These are phyloP conservation scores for Drosophila kohkoa DNA, from an alignment of 1,140 invertebrate genomes.

Conservation along the genomic window DNA sequence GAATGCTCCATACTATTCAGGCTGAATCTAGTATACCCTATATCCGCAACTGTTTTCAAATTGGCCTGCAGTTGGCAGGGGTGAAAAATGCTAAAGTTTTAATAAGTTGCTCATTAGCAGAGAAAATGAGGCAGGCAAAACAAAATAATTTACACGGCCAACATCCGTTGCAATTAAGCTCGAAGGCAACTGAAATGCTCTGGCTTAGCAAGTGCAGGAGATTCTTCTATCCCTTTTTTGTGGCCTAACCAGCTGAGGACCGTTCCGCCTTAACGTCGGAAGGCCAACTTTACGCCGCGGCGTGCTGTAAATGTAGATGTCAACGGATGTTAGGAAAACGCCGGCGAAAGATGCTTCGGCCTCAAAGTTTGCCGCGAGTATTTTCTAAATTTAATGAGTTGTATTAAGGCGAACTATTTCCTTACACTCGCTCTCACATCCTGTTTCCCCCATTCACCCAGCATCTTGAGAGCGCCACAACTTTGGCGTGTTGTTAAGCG, in stretches of 20 bases:
- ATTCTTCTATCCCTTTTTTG: conserved; percentile 7
- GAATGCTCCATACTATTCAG: neutral
- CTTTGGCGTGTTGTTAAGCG: conserved; percentile 62
- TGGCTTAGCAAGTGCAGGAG: conserved; percentile 38
- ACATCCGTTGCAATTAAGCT: conserved; percentile 81
- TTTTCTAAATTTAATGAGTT: conserved; percentile 84
- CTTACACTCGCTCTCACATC: conserved; percentile 3
- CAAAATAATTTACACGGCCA: conserved; percentile 82
- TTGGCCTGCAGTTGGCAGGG: conserved; percentile 44
- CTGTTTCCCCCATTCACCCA: neutral
- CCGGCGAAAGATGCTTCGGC: conserved; percentile 36
- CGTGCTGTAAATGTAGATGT: conserved; percentile 74
- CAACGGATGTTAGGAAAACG: conserved; percentile 68
- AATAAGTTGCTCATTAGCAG: conserved; percentile 81
- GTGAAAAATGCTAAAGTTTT: conserved; percentile 54
- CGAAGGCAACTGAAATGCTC: conserved; percentile 64
- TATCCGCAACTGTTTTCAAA: conserved; percentile 29
- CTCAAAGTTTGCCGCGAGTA: conserved; percentile 65
- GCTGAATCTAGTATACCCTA: neutral
- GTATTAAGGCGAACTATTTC: conserved; percentile 67
- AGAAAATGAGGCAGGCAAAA: conserved; percentile 69
- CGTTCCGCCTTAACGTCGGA: neutral
- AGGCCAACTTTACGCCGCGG: conserved; percentile 60
- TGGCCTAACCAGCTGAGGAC: conserved; percentile 25
- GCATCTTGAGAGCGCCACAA: conserved; percentile 27